phyloP scores from a whole-genome alignment of 2,888 invertebrate species.

The Caenorhabditis virilis region DNA sequence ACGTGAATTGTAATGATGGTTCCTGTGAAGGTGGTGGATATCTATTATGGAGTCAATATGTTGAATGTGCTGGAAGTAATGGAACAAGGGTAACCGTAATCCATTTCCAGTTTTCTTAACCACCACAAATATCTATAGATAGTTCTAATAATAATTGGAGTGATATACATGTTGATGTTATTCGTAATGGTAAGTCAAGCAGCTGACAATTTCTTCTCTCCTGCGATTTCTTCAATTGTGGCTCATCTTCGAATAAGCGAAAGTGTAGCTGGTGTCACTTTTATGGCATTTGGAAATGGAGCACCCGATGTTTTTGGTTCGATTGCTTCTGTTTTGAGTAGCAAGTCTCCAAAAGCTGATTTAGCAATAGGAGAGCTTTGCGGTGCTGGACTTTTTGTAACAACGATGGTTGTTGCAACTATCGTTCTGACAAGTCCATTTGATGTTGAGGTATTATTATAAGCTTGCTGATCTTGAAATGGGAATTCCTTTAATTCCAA shows the following conservation, averaged over 20 bases:
- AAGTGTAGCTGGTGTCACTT: slow-evolving; percentile 75
- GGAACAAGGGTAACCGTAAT: slow-evolving; percentile 11
- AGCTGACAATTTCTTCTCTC: slow-evolving; percentile 68
- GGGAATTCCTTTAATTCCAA: slow-evolving; percentile 38
- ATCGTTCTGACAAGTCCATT: slow-evolving; percentile 74
- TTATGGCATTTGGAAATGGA: slow-evolving; percentile 78
- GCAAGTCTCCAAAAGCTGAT: slow-evolving; percentile 68
- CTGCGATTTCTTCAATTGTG: slow-evolving; percentile 71
- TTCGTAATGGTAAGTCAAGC: slow-evolving; percentile 56
- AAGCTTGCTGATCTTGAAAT: no score
- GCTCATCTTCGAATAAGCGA: slow-evolving; percentile 71
- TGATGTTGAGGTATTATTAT: slow-evolving; percentile 54
- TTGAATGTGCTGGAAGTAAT: slow-evolving; percentile 36
- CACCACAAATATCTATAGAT: slow-evolving; percentile 8
- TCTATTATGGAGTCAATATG: slow-evolving; percentile 50
- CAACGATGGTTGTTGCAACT: slow-evolving; percentile 74
- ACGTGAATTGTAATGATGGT: slow-evolving; percentile 46
- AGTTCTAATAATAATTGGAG: slow-evolving; percentile 37
- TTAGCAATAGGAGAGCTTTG: slow-evolving; percentile 70
- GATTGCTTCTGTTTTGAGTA: slow-evolving; percentile 72
- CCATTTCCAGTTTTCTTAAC: neutral
- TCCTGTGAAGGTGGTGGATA: slow-evolving; percentile 62
- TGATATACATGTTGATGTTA: slow-evolving; percentile 46
- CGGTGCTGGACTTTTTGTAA: slow-evolving; percentile 75
- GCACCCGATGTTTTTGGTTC: slow-evolving; percentile 78